phyloP scores from a whole-genome alignment of 2,888 invertebrate genomes.

The Conus canariensis region DNA sequence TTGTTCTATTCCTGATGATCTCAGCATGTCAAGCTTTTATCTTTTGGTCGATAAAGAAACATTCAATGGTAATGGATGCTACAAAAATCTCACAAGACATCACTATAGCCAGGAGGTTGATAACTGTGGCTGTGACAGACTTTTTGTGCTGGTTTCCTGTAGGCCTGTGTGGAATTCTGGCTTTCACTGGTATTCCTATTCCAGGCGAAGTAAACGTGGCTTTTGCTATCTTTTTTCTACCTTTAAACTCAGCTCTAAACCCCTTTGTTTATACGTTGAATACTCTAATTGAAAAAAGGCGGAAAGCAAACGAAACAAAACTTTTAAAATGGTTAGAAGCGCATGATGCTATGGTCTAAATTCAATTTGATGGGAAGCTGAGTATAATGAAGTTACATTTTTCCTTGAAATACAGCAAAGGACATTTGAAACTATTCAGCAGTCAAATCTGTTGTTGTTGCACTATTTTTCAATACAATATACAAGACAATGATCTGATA shows the following conservation, averaged over 20 bases:
- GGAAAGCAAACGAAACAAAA: not conserved
- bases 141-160: slow-evolving; percentile 24
- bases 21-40: slow-evolving; percentile 73
- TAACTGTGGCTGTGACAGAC: slow-evolving; percentile 1
- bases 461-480: too few species aligned
- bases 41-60: slow-evolving; percentile 61
- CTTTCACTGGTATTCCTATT: not conserved
- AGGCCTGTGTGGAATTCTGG: not conserved
- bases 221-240: slow-evolving; percentile 6
- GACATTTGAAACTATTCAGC: too few species aligned
- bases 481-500: too few species aligned
- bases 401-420: too few species aligned
- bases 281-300: not conserved
- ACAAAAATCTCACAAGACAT: not conserved
- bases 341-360: not conserved
- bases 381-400: too few species aligned
- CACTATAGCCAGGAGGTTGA: not conserved
- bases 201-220: slow-evolving; percentile 22
- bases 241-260: slow-evolving; percentile 10
- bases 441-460: too few species aligned
- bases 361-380: too few species aligned
- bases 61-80: not conserved
- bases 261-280: slow-evolving; percentile 10
- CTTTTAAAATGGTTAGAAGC: not conserved
- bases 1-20: slow-evolving; percentile 70